Conservation (phyloP, 2,113 vertebrate species). For the Phrynosoma blainvillii region DNA sequence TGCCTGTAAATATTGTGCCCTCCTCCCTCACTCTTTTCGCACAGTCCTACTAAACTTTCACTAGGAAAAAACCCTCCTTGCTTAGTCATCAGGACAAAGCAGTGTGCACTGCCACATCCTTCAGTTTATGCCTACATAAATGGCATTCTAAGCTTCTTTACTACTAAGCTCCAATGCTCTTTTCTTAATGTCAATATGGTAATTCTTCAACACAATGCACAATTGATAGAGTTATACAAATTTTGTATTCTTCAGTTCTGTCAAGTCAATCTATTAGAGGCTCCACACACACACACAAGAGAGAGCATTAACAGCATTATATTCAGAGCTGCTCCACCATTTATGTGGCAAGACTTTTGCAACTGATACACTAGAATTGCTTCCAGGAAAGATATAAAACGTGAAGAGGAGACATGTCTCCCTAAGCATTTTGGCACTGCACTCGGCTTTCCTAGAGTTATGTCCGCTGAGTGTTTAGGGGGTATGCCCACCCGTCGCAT, state of each 20-base stretch:
- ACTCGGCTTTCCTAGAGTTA: neutral
- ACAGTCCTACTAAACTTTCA: constrained; percentile 36
- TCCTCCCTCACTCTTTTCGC: neutral
- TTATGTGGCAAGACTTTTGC: neutral
- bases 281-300: neutral
- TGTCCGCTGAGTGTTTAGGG: neutral
- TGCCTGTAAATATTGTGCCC: neutral
- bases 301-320: neutral
- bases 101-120: constrained; percentile 28
- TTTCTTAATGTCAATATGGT: constrained; percentile 49
- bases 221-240: constrained; percentile 19
- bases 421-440: neutral
- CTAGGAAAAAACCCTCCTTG: constrained; percentile 25
- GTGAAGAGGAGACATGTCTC: neutral
- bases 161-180: constrained; percentile 37
- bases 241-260: neutral
- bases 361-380: neutral
- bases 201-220: constrained; percentile 50
- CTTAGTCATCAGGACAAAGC: constrained; percentile 67
- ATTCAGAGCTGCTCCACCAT: neutral
- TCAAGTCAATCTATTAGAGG: constrained; percentile 35
- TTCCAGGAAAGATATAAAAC: neutral
- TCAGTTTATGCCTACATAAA: constrained; percentile 39
- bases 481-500: neutral
- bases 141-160: constrained; percentile 62